phyloP scores from a whole-genome alignment of 2,113 vertebrate genomes.

The Irena cyanogastra region DNA sequence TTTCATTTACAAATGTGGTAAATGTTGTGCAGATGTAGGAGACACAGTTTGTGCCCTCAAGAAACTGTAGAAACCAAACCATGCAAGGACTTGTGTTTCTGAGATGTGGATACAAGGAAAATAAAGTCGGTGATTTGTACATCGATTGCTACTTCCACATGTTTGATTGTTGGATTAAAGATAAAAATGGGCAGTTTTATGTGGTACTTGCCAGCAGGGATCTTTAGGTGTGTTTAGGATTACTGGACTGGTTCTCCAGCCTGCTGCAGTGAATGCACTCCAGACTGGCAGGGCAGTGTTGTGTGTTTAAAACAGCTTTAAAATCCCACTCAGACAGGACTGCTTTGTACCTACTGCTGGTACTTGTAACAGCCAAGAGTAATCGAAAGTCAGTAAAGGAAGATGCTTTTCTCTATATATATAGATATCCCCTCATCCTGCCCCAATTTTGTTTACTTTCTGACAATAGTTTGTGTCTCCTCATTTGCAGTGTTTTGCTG shows the following conservation, averaged over 20 bases:
- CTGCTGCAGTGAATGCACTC: background rate
- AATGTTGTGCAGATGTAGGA: background rate
- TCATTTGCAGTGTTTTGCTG: background rate
- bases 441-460: background rate
- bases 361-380: background rate
- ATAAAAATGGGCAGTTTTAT: background rate
- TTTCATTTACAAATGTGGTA: background rate
- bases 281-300: background rate
- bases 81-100: background rate
- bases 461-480: background rate
- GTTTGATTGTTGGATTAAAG: background rate
- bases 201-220: background rate
- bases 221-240: background rate
- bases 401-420: background rate
- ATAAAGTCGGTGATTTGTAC: background rate
- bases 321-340: background rate
- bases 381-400: background rate
- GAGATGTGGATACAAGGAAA: background rate
- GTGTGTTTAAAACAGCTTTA: background rate
- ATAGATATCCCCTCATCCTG: fast-evolving
- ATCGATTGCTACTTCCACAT: background rate
- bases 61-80: background rate
- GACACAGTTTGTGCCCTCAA: background rate
- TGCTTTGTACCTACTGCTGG: background rate
- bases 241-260: background rate